Base-by-base conservation (phyloP, 2,888 invertebrate species). In the Margaritifera margaritifera region DNA sequence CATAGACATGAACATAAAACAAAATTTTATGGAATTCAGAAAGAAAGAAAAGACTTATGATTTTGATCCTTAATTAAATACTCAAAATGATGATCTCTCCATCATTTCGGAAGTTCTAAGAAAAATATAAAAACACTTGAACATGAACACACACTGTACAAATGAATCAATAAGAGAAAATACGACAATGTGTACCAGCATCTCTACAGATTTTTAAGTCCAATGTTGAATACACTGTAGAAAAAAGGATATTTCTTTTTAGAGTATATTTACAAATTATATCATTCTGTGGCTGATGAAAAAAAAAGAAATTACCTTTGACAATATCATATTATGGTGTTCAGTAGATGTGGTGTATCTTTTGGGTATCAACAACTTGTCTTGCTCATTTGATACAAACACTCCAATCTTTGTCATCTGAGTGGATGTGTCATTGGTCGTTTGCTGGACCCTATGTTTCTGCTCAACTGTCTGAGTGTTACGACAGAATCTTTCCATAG, bases 351-450 rank as follows among this genome's bases (percentile, higher is more conserved):
- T 88, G 22, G 85, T 85, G 71, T 90, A 90, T 68, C 84, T 82
- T 3, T 86, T 81, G 15, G 90, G 89, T 52, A 77, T 76, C 6
- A 90, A 24, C n/a, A 90, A 71, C 74, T 87, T 88, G 72, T 90
- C 90, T 18, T 80, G 69, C 56, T 81, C 76, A 61, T 85, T 86
- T n/a, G 87, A 84, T 18, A 90, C 84, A 74, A 80, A 90, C 5
- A 89, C 85, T 5, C 90, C 90, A 42, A 89, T 86, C 66, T 85
- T 86, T 6, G 89, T 89, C 90, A 90, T 90, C 79, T 90, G 90
- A 24, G 90, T 90, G 53, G 87, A 83, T 50, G 83, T 89, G 64
- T 87, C 84, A 58, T 89, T 87, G 27, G 82, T 80, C 1, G 90
- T 90, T 79, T 90, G 90, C 73, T 89, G 88, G 5, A 73, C 72